Evolutionary conservation across 2,888 invertebrate species (phyloP).

Genomic region (Melinaea menophilus): DNA sequence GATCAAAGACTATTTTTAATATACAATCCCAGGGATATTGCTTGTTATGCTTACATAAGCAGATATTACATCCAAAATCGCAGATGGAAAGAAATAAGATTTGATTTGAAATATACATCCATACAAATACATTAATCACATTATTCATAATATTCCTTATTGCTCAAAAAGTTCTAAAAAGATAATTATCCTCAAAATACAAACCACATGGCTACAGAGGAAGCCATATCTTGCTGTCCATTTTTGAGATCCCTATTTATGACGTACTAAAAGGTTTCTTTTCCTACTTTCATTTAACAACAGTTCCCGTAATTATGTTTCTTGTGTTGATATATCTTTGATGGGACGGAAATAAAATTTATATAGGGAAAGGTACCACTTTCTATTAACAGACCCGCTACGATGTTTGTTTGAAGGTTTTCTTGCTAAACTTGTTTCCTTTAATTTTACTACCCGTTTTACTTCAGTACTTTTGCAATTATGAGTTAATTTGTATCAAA

Average conservation of each 20-base stretch:
- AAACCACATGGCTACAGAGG: slow-evolving; percentile 23
- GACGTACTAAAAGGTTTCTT: slow-evolving; percentile 48
- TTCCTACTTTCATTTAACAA: slow-evolving; percentile 30
- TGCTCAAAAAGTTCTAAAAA: neutral
- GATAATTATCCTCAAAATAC: slow-evolving; percentile 11
- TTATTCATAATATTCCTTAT: neutral
- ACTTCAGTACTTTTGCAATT: neutral
- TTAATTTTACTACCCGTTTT: neutral
- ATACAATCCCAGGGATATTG: neutral
- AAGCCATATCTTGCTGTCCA: slow-evolving; percentile 30
- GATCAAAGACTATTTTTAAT: neutral
- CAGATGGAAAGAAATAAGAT: no score
- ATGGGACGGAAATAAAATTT: slow-evolving; percentile 20
- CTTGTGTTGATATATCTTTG: slow-evolving; percentile 26
- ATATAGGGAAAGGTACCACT: slow-evolving; percentile 11
- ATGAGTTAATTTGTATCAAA: no score
- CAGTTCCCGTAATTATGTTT: slow-evolving; percentile 25
- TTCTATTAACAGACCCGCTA: neutral
- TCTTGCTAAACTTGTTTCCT: neutral
- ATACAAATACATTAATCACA: neutral
- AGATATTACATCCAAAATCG: no score
- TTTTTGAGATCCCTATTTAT: slow-evolving; percentile 50
- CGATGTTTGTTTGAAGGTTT: neutral
- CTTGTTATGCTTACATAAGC: no score
- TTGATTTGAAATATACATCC: neutral